These are phyloP conservation scores for Octomys mimax DNA, from an alignment of 2,797 vertebrate genomes.

Conservation along the genomic window DNA sequence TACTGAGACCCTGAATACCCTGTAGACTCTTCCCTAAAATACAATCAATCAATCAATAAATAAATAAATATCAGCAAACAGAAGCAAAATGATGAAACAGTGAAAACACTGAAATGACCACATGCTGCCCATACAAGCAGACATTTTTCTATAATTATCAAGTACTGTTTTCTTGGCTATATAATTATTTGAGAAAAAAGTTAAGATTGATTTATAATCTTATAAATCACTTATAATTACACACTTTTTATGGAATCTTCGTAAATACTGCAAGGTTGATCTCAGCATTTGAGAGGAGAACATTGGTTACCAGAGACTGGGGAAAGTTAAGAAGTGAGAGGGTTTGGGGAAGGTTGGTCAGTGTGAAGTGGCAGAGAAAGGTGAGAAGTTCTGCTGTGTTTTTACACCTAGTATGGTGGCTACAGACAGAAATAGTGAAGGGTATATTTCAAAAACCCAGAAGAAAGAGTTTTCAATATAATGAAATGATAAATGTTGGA, in stretches of 20 bases:
- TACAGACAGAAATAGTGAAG: not conserved
- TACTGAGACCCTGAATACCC: too few relatives aligned
- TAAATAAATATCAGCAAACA: not conserved
- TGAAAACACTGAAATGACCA: not conserved
- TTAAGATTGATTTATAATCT: not conserved
- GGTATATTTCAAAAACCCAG: not conserved
- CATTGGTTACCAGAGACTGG: accelerated
- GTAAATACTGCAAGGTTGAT: not conserved
- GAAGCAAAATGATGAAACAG: not conserved
- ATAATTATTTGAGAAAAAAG: not conserved
- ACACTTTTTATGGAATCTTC: not conserved
- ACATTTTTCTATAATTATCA: not conserved
- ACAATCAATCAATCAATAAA: too few relatives aligned
- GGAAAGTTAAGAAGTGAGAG: not conserved
- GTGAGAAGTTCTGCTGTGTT: not conserved
- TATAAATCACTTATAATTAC: not conserved
- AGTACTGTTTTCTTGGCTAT: not conserved
- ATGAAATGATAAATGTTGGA: not conserved
- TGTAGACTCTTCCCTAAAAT: too few relatives aligned
- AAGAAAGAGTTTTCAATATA: not conserved
- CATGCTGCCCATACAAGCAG: not conserved
- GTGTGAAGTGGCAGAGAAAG: not conserved
- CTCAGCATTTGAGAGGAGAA: not conserved
- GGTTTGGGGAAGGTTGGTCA: not conserved
- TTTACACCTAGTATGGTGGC: too few relatives aligned